Evolutionary conservation across 92 coral and sea anemone species (phyloP).

Genomic region (Pocillopora grandis): DNA sequence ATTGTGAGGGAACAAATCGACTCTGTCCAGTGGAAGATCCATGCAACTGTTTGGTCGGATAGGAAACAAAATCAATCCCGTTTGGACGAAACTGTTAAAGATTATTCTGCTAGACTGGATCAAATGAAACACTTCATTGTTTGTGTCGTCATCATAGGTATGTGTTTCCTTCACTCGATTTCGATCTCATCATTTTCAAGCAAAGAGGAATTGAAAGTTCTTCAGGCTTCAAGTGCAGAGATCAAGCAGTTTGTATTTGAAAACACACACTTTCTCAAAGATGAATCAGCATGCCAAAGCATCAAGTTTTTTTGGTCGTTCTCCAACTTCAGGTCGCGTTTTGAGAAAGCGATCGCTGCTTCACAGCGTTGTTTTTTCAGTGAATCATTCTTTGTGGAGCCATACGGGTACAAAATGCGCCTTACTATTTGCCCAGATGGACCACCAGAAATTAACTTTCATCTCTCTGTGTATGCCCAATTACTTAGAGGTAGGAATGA

Average conservation of each 20-base stretch:
- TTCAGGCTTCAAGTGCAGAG: background rate
- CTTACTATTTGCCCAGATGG: constrained; percentile 36
- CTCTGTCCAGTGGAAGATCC: background rate
- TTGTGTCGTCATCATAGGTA: too few relatives aligned
- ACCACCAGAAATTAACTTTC: constrained; percentile 11
- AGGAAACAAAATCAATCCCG: too few relatives aligned
- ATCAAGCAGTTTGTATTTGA: background rate
- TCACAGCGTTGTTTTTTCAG: background rate
- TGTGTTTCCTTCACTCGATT: too few relatives aligned
- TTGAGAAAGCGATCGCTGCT: background rate
- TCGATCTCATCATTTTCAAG: too few relatives aligned
- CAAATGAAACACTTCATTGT: too few relatives aligned
- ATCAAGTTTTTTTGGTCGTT: background rate
- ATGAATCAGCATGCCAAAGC: background rate
- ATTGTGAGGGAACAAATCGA: background rate
- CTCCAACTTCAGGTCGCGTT: background rate
- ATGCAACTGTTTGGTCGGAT: too few relatives aligned
- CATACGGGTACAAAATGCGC: constrained; percentile 49
- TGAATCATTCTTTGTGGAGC: constrained; percentile 6
- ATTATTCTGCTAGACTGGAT: too few relatives aligned
- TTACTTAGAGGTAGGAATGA: constrained; percentile 43
- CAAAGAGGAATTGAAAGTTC: too few relatives aligned
- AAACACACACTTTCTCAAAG: background rate
- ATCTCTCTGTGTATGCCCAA: constrained; percentile 27
- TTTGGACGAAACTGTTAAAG: too few relatives aligned